phyloP scores from a whole-genome alignment of 2,113 vertebrate species.

The Erinaceus europaeus region DNA sequence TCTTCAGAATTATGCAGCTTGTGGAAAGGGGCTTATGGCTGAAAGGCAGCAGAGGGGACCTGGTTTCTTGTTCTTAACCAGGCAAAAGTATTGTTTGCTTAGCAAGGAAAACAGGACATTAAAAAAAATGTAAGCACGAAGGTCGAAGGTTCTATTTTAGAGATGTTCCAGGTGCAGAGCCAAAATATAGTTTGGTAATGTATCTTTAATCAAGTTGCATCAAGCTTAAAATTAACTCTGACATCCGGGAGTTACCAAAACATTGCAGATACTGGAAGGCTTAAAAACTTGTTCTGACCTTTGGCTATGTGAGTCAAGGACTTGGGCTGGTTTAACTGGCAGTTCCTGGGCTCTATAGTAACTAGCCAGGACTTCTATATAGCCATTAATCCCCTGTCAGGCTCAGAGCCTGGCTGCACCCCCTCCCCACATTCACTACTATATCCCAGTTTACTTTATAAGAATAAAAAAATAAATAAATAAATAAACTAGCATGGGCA shows the following conservation, averaged over 20 bases:
- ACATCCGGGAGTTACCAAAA: neutral
- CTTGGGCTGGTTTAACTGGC: rapidly evolving
- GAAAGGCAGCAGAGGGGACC: neutral
- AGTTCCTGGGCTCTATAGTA: neutral
- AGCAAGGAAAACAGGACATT: too few relatives aligned
- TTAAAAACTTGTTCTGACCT: too few relatives aligned
- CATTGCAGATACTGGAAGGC: neutral
- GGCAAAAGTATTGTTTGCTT: too few relatives aligned
- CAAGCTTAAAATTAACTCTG: neutral
- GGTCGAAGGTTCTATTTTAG: neutral
- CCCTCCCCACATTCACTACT: too few relatives aligned
- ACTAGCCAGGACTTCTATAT: neutral
- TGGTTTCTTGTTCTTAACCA: rapidly evolving
- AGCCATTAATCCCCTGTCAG: too few relatives aligned
- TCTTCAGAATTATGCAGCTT: neutral
- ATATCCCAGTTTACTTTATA: too few relatives aligned
- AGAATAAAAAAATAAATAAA: too few relatives aligned
- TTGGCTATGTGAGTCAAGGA: neutral
- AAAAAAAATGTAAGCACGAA: neutral
- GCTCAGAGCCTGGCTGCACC: too few relatives aligned
- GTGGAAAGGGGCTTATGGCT: rapidly evolving
- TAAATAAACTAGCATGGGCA: too few relatives aligned
- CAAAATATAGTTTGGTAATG: neutral
- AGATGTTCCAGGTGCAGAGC: rapidly evolving
- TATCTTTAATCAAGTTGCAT: neutral